Base-by-base conservation (phyloP, 1,140 invertebrate genomes). In the Pomacea maculata region DNA sequence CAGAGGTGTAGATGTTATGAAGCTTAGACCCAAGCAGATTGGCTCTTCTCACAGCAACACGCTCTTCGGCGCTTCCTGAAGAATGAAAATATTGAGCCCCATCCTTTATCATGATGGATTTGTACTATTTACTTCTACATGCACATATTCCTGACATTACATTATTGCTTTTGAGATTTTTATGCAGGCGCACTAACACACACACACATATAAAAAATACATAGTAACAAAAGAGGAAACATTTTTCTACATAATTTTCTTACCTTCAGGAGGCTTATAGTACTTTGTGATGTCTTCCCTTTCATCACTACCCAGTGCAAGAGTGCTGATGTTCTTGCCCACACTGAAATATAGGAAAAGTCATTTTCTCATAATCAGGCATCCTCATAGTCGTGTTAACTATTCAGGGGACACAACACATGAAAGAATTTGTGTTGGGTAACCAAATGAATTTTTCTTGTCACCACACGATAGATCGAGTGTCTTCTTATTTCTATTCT, bases 181-280 rank as follows among this genome's bases (percentile, higher is more conserved):
- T 45, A 6, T 45, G 34, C 34, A 45, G 34, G 34, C 8, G 1
- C 57, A 61, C 57, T 17, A 14, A 61, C 73, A 77, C 75, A 65
- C 64, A 29, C 55, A 77, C 61, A 63, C 55, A 80, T 15, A 80
- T 12, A 68, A 12, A 65, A 25, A 25, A 34, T 52, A 34, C 11
- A 19, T 5, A 21, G 17, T 78, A 10, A 71, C 15, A 68, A 55
- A 78, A 25, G 34, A 45, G 34, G 34, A 45, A 45, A 6, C 34
- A 45, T 45, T 45, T 45, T 45, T 45, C 34, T 45, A 4, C 34
- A 45, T 6, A 63, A 8, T 71, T 5, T 61, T 54, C 64, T 92
- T 97, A 95, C 95, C 95, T 93, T 99, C 97, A 5, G 94, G 94
- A 88, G 95, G 95, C 92, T 99, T 99, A 90, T 99, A 99, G 61